Percentiles rank a stretch among this genome's conserved stretches.
Evolutionary conservation across 2,888 invertebrate genomes (phyloP).

Genomic region (Exocentrus adspersus): DNA sequence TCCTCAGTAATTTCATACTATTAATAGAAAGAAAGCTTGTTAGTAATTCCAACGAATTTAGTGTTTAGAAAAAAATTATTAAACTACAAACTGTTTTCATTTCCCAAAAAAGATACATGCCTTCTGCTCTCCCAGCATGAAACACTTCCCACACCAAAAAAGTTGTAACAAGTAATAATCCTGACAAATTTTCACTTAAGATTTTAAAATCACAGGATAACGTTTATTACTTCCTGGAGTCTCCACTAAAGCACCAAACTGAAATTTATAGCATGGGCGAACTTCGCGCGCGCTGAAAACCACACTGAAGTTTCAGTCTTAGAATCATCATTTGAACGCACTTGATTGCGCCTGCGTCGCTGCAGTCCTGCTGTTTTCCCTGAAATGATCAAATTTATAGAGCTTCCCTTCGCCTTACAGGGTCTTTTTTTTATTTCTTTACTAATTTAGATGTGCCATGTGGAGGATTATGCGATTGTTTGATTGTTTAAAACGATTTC

Average conservation of each 20-base stretch:
- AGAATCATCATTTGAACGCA: slow-evolving; percentile 38
- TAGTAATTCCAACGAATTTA: too few species aligned
- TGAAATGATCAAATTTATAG: slow-evolving; percentile 33
- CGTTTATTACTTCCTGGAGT: slow-evolving; percentile 1
- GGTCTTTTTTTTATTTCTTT: not conserved
- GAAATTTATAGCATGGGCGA: slow-evolving; percentile 38
- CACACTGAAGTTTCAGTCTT: slow-evolving; percentile 55
- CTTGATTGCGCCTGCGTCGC: slow-evolving; percentile 27
- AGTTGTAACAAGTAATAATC: not conserved
- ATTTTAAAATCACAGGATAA: slow-evolving; percentile 1
- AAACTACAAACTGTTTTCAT: too few species aligned
- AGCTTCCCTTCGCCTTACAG: not conserved
- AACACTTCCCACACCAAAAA: too few species aligned
- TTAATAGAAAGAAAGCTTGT: too few species aligned
- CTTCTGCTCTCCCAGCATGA: too few species aligned
- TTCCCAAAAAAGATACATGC: too few species aligned
- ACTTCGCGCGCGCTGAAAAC: slow-evolving; percentile 54
- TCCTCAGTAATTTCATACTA: too few species aligned
- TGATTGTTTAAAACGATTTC: too few species aligned
- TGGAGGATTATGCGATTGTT: not conserved
- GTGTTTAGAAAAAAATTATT: too few species aligned
- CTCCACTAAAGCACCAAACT: slow-evolving; percentile 30
- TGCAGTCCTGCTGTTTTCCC: slow-evolving; percentile 24
- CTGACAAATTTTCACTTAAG: slow-evolving; percentile 7
- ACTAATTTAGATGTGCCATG: not conserved